Evolutionary conservation across 2,797 vertebrate species (phyloP), one percentile per base, ranked within the genome.

Genomic region (Prunella strophiata): DNA sequence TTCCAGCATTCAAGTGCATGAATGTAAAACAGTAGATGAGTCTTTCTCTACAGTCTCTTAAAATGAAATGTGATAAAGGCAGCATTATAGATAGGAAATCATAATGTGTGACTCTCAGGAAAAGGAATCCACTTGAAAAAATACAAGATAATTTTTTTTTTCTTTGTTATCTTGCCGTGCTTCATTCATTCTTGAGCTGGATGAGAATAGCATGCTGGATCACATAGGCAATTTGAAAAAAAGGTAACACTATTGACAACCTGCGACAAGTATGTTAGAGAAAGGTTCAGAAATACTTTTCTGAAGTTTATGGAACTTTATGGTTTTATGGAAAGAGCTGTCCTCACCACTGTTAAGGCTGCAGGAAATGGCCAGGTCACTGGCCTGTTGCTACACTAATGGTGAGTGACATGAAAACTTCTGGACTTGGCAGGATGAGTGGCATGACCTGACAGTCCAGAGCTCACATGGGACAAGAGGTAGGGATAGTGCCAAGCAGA

Each of bases 341-440:
- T 57, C 15, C 25, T 54, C 21, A 32, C 1, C 7, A n/a, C 17
- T n/a, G 5, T 54, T 57, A 79, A 68, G 27, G 19, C 15, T 70
- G 29, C 23, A 61, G 57, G 23, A 50, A 81, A 75, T 11, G 12
- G 34, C 4, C 12, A 45, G 5, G 7, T 71, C 65, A 36, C n/a
- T n/a, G 12, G 11, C 14, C 32, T 42, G 5, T 14, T 16, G 11
- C 55, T 54, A 13, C 11, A 15, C 27, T 18, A 34, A 16, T 1
- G 0, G 19, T 63, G 26, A 9, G 6, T 47, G 20, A n/a, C 23
- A 48, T 0, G 0, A 75, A 82, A 61, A 36, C 7, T 29, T 45
- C 51, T 68, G 19, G 15, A 36, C 9, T 63, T 43, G 15, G 12
- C n/a, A 27, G 16, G 25, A 78, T 4, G 5, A 61, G 20, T 4